Evolutionary conservation across 1,140 invertebrate species (phyloP), one percentile per base, ranked within the genome.

Genomic region (Drosophila guanche): DNA sequence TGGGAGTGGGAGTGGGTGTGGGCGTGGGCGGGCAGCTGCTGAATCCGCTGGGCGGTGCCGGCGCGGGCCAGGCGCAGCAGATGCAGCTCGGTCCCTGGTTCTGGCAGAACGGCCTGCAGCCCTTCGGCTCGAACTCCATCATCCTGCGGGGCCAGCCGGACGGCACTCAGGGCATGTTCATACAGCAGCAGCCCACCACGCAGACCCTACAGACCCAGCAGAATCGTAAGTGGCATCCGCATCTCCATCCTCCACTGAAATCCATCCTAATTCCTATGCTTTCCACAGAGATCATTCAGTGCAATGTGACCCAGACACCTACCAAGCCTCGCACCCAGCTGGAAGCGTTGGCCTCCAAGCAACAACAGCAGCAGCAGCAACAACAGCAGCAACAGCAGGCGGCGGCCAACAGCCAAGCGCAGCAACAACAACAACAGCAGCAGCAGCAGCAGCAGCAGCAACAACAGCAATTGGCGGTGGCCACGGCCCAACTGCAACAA

Each of bases 121-220:
- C 95, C 1, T 91, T 95, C 4, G 93, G 94, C 0, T 95, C 94
- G 3, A 97, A 96, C 92, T 97, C 97, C 76, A 96, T 97, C 76
- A 97, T 97, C 68, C 92, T 96, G 57, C 95, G 96, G 6, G 93
- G 94, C 3, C 96, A 96, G 77, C 94, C 95, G n/a, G 96, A 97
- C 88, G 94, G 94, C 12, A 92, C 93, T 10, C 79, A 74, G 37
- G 92, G 93, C 51, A 97, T 98, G 95, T 97, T 96, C 77, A 97
- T 98, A 71, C 96, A 97, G 81, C 96, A 97, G 88, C 96, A 95
- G 86, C 95, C 96, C 0, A 68, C 92, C 48, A 91, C 91, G 51
- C 83, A 86, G 54, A 86, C 89, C 22, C 53, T 90, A 8, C 91
- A 92, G 37, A 73, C 89, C 4, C 89, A 89, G 42, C 89, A 83